Evolutionary conservation across 2,888 invertebrate genomes (phyloP).

Genomic region (Lymantria dispar): DNA sequence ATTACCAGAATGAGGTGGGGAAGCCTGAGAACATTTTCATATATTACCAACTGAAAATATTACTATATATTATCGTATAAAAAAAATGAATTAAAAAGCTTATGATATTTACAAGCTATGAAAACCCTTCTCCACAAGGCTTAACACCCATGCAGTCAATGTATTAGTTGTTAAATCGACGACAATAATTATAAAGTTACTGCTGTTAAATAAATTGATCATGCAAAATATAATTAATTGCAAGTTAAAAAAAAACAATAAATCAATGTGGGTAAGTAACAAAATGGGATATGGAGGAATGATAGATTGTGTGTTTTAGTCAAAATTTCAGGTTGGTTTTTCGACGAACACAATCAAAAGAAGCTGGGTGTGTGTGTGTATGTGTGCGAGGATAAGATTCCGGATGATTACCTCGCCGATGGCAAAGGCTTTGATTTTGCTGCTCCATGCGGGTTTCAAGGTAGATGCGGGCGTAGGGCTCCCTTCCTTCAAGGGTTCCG

Average conservation of each 20-base stretch:
- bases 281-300: constrained; percentile 61
- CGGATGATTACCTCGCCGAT: constrained; percentile 81
- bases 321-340: constrained; percentile 56
- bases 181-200: constrained; percentile 49
- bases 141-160: constrained; percentile 77
- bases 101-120: constrained; percentile 73
- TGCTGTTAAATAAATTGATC: constrained; percentile 57
- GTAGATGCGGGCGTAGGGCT: constrained; percentile 61
- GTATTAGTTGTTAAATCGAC: constrained; percentile 46
- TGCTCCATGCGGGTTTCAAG: constrained; percentile 78
- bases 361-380: constrained; percentile 75
- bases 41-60: constrained; percentile 16
- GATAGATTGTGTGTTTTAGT: constrained; percentile 60
- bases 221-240: constrained; percentile 78
- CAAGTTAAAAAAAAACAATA: constrained; percentile 60
- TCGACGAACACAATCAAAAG: constrained; percentile 81
- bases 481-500: constrained; percentile 61
- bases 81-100: constrained; percentile 66
- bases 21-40: constrained; percentile 63
- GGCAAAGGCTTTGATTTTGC: constrained; percentile 80
- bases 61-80: constrained; percentile 7
- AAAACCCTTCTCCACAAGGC: constrained; percentile 64
- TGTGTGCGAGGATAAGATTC: constrained; percentile 67
- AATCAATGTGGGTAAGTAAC: constrained; percentile 56
- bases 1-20: constrained; percentile 87